Conservation (phyloP, 2,113 vertebrate genomes). For the Sitta europaea region DNA sequence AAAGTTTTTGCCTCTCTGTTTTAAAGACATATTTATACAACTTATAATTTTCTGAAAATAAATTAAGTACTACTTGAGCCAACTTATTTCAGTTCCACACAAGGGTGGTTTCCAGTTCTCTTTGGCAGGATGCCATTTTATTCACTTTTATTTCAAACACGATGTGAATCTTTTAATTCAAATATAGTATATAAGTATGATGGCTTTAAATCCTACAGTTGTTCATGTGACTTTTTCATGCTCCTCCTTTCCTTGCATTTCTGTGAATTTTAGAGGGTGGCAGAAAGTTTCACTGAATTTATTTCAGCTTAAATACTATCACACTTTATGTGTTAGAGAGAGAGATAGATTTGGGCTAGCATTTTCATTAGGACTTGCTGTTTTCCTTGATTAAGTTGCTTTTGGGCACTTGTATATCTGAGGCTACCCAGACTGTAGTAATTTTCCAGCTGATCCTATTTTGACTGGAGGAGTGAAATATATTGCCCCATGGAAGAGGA, state of each 20-base stretch:
- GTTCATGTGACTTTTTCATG: conserved; percentile 50
- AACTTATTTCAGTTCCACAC: conserved; percentile 72
- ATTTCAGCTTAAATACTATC: not conserved
- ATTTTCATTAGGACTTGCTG: not conserved
- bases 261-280: not conserved
- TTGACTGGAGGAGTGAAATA: not conserved
- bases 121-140: conserved; percentile 70
- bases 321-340: not conserved
- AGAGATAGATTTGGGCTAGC: not conserved
- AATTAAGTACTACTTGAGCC: conserved; percentile 72
- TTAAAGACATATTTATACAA: conserved; percentile 72
- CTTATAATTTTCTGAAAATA: conserved; percentile 73
- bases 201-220: conserved; percentile 40
- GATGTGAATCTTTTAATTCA: conserved; percentile 73
- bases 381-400: not conserved
- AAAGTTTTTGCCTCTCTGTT: conserved; percentile 47
- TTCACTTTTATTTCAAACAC: conserved; percentile 74
- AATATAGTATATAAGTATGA: conserved; percentile 46
- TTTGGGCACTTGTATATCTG: not conserved
- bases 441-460: not conserved
- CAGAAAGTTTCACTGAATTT: not conserved
- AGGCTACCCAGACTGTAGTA: not conserved
- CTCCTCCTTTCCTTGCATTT: not conserved
- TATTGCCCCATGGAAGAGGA: not conserved
- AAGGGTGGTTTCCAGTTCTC: conserved; percentile 65